Percentiles rank a stretch among this genome's conserved stretches.
phyloP scores from a whole-genome alignment of 1,140 invertebrate species.

The Aethina tumida region DNA sequence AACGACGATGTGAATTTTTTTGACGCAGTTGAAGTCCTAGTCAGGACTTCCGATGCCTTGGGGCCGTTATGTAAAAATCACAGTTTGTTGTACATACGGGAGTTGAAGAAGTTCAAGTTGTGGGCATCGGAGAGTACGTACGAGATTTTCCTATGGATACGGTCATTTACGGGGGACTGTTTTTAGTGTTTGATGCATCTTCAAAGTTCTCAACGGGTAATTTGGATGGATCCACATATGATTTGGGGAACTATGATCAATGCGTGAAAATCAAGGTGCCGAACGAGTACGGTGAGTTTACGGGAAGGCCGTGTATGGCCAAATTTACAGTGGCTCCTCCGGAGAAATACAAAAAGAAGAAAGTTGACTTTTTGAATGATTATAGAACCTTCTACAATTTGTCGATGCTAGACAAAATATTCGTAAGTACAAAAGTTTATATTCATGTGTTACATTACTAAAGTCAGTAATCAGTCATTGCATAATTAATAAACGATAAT shows the following conservation, averaged over 20 bases:
- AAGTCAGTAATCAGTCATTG: too few species aligned
- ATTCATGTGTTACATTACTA: slow-evolving; percentile 14
- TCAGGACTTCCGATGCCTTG: too few species aligned
- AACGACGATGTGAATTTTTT: slow-evolving; percentile 1
- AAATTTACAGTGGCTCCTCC: slow-evolving; percentile 22
- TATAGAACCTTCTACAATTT: slow-evolving; percentile 15
- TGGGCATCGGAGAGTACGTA: slow-evolving; percentile 27
- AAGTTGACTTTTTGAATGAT: slow-evolving; percentile 7
- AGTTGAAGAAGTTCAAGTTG: slow-evolving; percentile 18
- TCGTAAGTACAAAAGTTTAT: slow-evolving; percentile 16
- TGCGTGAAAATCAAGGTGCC: slow-evolving; percentile 20
- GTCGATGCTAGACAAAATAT: slow-evolving; percentile 22
- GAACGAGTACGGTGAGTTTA: slow-evolving; percentile 14
- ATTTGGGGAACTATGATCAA: slow-evolving; percentile 20
- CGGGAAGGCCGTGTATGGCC: slow-evolving; percentile 24
- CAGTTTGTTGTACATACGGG: slow-evolving; percentile 17
- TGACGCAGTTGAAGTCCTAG: too few species aligned
- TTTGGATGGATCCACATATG: slow-evolving; percentile 15
- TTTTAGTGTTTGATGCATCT: slow-evolving; percentile 19
- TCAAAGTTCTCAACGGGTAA: slow-evolving; percentile 17
- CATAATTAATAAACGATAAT: too few species aligned
- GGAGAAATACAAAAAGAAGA: slow-evolving; percentile 3
- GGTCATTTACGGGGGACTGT: background rate
- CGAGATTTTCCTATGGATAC: slow-evolving; percentile 3
- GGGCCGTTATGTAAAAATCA: slow-evolving; percentile 22